phyloP scores from a whole-genome alignment of 2,888 invertebrate species.

The Anorthoa munda region DNA sequence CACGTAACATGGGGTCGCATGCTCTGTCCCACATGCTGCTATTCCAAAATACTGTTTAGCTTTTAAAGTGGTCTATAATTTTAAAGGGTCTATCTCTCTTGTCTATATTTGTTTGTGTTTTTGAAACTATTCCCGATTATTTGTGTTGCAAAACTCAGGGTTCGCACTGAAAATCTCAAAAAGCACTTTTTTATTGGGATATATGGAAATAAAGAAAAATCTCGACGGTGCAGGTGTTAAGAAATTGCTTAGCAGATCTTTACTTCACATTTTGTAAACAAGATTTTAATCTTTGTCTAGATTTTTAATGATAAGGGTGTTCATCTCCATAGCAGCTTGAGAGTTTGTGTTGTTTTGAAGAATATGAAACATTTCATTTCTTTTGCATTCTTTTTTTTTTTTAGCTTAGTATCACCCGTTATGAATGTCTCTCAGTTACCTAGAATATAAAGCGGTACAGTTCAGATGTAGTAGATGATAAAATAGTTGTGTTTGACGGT shows the following conservation, averaged over 20 bases:
- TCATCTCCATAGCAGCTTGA: neutral
- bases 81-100: too few relatives aligned
- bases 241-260: too few relatives aligned
- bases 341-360: neutral
- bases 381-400: neutral
- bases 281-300: too few relatives aligned
- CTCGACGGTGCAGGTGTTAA: too few relatives aligned
- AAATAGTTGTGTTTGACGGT: conserved; percentile 7
- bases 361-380: conserved; percentile 2
- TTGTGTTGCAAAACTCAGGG: conserved; percentile 3
- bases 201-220: too few relatives aligned
- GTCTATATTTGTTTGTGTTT: too few relatives aligned
- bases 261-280: too few relatives aligned
- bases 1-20: conserved; percentile 49
- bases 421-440: neutral
- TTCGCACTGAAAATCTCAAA: neutral
- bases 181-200: neutral
- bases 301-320: too few relatives aligned
- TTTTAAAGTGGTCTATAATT: conserved; percentile 3
- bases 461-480: neutral
- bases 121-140: too few relatives aligned
- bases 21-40: conserved; percentile 49
- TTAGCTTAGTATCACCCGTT: neutral
- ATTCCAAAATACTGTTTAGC: conserved; percentile 38
- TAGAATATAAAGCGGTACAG: conserved; percentile 14